Evolutionary conservation across 2,797 vertebrate species (phyloP).

Genomic region (Galagoides demidoff): DNA sequence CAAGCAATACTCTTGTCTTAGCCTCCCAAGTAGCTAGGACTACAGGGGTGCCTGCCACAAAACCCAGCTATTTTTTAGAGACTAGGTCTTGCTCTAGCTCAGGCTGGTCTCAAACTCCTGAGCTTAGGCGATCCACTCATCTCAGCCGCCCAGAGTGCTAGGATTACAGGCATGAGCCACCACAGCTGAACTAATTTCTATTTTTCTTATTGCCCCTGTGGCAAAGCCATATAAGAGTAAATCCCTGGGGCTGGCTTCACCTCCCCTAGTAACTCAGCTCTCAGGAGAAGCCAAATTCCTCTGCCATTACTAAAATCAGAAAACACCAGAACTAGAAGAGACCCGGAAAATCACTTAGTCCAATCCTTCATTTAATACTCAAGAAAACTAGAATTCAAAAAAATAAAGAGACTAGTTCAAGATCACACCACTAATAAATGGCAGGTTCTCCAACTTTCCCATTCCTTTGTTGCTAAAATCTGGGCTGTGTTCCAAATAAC

Average conservation of each 20-base stretch:
- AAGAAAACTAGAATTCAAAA: conserved; percentile 8
- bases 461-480: background rate
- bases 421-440: background rate
- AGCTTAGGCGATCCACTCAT: too few species aligned
- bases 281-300: background rate
- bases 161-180: background rate
- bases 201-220: background rate
- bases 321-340: background rate
- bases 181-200: background rate
- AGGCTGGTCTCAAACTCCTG: too few species aligned
- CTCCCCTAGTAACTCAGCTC: background rate
- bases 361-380: background rate
- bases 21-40: too few species aligned
- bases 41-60: too few species aligned
- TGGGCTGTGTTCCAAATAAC: background rate
- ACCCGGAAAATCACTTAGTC: background rate
- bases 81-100: too few species aligned
- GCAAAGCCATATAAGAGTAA: background rate
- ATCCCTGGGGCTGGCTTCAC: background rate
- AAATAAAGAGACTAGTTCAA: background rate
- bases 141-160: background rate
- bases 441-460: background rate
- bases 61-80: too few species aligned
- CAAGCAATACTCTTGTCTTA: too few species aligned
- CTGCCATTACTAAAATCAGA: background rate